Percentiles rank a stretch among this genome's conserved stretches.
These are phyloP conservation scores for Sussaba pulchella DNA, from an alignment of 2,888 invertebrate species.

Conservation along the genomic window DNA sequence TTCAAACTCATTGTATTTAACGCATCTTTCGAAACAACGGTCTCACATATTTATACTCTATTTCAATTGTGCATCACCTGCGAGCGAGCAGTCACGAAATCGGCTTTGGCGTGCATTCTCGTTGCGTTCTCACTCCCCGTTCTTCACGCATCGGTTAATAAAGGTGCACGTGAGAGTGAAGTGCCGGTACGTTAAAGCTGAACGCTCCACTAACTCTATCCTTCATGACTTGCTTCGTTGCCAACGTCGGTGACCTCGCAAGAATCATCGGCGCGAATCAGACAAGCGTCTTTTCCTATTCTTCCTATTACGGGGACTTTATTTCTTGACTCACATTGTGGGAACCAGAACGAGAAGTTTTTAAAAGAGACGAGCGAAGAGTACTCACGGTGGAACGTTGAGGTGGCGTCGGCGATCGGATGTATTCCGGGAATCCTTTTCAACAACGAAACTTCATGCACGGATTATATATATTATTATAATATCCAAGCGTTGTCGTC, in stretches of 20 bases:
- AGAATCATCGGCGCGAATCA: conserved; percentile 83
- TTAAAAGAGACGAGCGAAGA: neutral
- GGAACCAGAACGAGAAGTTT: conserved; percentile 48
- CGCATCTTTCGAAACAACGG: too few species aligned
- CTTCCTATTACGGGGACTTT: conserved; percentile 9
- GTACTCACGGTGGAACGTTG: neutral
- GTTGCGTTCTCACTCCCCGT: conserved; percentile 62
- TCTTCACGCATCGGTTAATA: conserved; percentile 82
- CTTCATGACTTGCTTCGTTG: conserved; percentile 72
- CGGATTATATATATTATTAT: too few species aligned
- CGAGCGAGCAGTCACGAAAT: neutral
- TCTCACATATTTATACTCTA: neutral
- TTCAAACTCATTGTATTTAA: too few species aligned
- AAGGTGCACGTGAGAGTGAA: conserved; percentile 72
- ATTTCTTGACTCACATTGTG: conserved; percentile 64
- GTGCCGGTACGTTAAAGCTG: conserved; percentile 76
- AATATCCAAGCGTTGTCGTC: too few species aligned
- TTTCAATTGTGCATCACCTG: conserved; percentile 5
- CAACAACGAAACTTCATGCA: too few species aligned
- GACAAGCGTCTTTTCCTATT: conserved; percentile 54
- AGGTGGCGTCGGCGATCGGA: neutral
- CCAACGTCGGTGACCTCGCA: conserved; percentile 82
- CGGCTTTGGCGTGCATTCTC: conserved; percentile 6
- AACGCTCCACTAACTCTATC: conserved; percentile 83
- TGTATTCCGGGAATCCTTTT: neutral